These are phyloP conservation scores for Andrena haemorrhoa DNA, from an alignment of 2,888 invertebrate species.

Conservation along the genomic window DNA sequence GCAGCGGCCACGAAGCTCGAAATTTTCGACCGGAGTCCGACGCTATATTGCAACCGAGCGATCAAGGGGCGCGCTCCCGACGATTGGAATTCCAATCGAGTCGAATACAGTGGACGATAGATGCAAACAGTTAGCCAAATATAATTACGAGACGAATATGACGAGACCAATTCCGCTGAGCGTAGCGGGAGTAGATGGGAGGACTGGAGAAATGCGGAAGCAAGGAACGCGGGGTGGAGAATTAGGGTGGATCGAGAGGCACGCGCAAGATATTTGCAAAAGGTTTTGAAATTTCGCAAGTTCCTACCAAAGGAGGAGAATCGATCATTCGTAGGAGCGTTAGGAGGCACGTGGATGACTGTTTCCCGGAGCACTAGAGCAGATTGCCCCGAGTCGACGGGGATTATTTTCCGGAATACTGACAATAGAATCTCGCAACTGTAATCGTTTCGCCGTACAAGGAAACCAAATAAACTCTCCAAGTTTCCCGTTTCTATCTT, in stretches of 20 bases:
- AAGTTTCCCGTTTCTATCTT: constrained; percentile 16
- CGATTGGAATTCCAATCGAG: constrained; percentile 37
- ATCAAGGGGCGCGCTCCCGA: constrained; percentile 24
- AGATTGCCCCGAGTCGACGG: background rate
- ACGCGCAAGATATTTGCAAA: background rate
- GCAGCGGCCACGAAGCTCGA: background rate
- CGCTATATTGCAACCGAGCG: constrained; percentile 6
- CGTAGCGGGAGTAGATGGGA: background rate
- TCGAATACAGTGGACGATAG: constrained; percentile 1
- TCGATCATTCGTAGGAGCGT: background rate
- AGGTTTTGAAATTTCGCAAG: background rate
- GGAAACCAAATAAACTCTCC: constrained; percentile 7
- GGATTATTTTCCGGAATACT: background rate
- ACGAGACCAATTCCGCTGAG: constrained; percentile 41
- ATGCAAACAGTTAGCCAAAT: constrained; percentile 44
- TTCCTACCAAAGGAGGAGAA: background rate
- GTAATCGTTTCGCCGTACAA: constrained; percentile 9
- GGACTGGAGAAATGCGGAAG: no score
- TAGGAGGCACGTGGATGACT: no score
- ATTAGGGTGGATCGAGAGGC: background rate
- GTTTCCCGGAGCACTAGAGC: no score
- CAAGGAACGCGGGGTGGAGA: background rate
- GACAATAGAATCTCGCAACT: background rate
- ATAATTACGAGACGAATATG: constrained; percentile 46
- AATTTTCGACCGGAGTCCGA: constrained; percentile 12